These are phyloP conservation scores for Ochropacha duplaris DNA, from an alignment of 2,888 invertebrate genomes.

Conservation along the genomic window DNA sequence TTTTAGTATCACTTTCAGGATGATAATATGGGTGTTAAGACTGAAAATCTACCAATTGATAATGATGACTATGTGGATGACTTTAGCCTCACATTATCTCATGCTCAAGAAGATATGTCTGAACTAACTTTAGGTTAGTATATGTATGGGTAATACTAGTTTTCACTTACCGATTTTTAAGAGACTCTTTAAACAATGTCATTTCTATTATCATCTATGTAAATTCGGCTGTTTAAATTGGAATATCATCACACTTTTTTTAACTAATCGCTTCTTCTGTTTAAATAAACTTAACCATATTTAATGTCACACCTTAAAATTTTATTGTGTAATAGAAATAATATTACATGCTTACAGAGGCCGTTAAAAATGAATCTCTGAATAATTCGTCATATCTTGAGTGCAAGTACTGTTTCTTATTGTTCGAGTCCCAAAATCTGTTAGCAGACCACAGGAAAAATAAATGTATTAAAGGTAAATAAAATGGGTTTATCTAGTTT, in stretches of 20 bases:
- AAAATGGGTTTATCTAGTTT: background rate
- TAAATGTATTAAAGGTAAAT: constrained; percentile 51
- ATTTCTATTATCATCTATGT: too few species aligned
- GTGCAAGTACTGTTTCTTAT: constrained; percentile 45
- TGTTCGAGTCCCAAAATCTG: constrained; percentile 37
- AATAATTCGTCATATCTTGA: constrained; percentile 28
- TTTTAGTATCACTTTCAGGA: constrained; percentile 24
- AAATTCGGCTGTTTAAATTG: too few species aligned
- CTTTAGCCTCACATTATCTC: constrained; percentile 33
- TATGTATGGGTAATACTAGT: too few species aligned
- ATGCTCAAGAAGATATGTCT: constrained; percentile 38
- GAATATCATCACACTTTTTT: too few species aligned
- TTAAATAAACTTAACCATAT: too few species aligned
- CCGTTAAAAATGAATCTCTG: constrained; percentile 44
- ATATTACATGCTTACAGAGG: too few species aligned
- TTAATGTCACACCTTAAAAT: too few species aligned
- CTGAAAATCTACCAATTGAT: constrained; percentile 48
- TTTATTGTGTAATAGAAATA: background rate
- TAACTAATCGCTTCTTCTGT: too few species aligned
- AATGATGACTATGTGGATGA: constrained; percentile 48
- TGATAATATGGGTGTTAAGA: constrained; percentile 44
- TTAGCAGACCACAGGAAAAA: constrained; percentile 42
- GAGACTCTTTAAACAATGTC: too few species aligned
- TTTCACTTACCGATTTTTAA: too few species aligned
- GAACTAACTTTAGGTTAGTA: constrained; percentile 35